A percentile compares a stretch with the other conserved stretches of the same genome.
Evolutionary conservation across 2,888 invertebrate genomes (phyloP).

Genomic region (Alloscopus bannaensis): DNA sequence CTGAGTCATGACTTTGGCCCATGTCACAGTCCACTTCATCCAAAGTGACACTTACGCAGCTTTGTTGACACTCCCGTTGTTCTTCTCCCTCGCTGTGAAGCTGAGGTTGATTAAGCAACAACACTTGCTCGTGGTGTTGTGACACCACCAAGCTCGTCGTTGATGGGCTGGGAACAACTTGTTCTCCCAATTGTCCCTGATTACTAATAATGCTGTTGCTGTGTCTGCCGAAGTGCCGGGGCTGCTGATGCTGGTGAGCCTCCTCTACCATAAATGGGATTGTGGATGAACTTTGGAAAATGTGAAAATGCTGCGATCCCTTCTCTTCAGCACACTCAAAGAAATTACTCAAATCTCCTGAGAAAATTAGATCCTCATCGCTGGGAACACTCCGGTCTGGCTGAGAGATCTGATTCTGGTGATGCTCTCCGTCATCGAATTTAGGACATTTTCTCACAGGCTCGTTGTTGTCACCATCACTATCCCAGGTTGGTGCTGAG

Average conservation of each 20-base stretch:
- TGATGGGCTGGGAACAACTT: conserved; percentile 55
- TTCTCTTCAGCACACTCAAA: conserved; percentile 16
- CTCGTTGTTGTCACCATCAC: conserved; percentile 71
- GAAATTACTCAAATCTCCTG: conserved; percentile 30
- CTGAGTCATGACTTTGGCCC: conserved; percentile 73
- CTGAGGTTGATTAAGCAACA: conserved; percentile 44
- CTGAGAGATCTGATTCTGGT: conserved; percentile 16
- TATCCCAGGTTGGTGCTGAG: conserved; percentile 65
- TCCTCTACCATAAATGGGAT: conserved; percentile 36
- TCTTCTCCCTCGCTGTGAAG: conserved; percentile 17
- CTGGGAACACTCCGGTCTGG: conserved; percentile 41
- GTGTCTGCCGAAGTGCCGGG: conserved; percentile 7
- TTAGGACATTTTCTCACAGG: conserved; percentile 70
- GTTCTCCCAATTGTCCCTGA: conserved; percentile 50
- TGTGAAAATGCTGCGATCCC: conserved; percentile 3
- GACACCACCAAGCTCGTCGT: conserved; percentile 35
- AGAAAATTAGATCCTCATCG: conserved; percentile 28
- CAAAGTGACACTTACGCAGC: conserved; percentile 55
- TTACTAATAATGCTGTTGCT: conserved; percentile 32
- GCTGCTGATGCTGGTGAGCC: neutral
- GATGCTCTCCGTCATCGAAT: conserved; percentile 60
- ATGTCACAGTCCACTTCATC: conserved; percentile 69
- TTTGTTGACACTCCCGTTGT: conserved; percentile 36
- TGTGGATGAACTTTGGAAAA: conserved; percentile 19
- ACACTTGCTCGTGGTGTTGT: conserved; percentile 42